Evolutionary conservation across 92 coral and sea anemone genomes (phyloP), one percentile per base, ranked within the genome.

Genomic region (Pocillopora meandrina): DNA sequence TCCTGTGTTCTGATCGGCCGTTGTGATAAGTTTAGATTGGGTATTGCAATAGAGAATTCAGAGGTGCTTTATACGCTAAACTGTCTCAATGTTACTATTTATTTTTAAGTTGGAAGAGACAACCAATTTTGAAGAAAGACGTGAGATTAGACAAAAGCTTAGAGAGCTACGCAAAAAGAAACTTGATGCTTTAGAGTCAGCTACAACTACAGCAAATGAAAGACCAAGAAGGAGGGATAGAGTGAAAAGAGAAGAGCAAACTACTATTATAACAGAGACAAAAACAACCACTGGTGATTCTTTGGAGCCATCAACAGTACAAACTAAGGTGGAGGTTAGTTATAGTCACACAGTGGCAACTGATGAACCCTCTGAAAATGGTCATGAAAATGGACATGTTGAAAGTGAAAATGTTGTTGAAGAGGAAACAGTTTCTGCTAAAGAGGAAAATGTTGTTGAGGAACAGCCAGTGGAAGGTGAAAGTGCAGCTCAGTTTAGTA

Each of bases 121-220:
- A 33, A 88, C 89, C 23, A 97, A 93, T 85, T 97, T 91, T 64
- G 98, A 90, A 58, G 92, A 90, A 76, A 87, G 99, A 61, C 89
- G 92, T 76, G 96, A 93, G 84, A 95, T 97, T 62, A 92, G 99
- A 52, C 92, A 92, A 34, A 91, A 92, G 75, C 93, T 97, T 9
- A 85, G 99, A 34, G 90, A 93, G 26, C 23, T 97, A 69, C 80
- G 99, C 72, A 92, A 90, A 89, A 95, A 95, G 81, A 97, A 90
- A 74, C 90, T 94, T 56, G 96, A 92, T 49, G 86, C 91, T 1
- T 79, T 93, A 67, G 93, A 93, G 61, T 88, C 94, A 12, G 92
- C 89, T 20, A 86, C 93, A 57, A 52, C 52, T 42, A 7, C 81
- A 58, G 61, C 76, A 57, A 76, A n/a, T 56, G 82, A 77, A 11